Base-by-base conservation (phyloP, 2,113 vertebrate genomes). In the Tretioscincus oriximinensis region DNA sequence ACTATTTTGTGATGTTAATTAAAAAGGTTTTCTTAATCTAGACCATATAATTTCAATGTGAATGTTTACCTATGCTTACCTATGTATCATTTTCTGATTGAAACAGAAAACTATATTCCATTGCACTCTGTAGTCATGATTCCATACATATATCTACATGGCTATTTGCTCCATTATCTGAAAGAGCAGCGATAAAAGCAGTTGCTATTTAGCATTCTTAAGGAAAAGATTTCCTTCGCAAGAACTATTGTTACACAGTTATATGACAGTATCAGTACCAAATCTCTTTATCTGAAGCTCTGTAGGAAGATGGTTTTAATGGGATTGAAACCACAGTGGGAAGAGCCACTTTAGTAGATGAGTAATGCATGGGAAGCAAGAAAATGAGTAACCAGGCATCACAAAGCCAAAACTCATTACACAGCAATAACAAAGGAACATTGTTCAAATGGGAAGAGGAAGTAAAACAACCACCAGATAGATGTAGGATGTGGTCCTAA, bases 331-430 rank as follows among this genome's bases (percentile, higher is more conserved):
- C 2, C 74, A 24, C 1, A 0, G 47, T 1, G 63, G 77, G 18
- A 83, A 75, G 54, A 86, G 76, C 28, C 29, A 76, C 86, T 58
- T 81, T 60, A 75, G 87, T 61, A 71, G 81, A 83, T 9, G 72
- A 84, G 75, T 0, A n/a, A 78, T 85, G 81, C 74, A 71, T 45
- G 49, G 28, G 78, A 85, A 54, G 16, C 64, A 70, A 84, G 83
- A 21, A 81, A 0, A 60, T 29, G n/a, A 45, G 16, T 58, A 58
- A 58, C 54, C 11, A 58, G 35, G 73, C 9, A 0, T 64, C 41
- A 78, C 77, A 31, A 87, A 41, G 85, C 63, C 5, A 73, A 87
- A 84, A 84, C 73, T 84, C 49, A 85, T 72, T 88, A 77, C 80
- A 78, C 85, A 90, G 64, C 82, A 81, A 85, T 47, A 61, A 78